A percentile compares a stretch with the other conserved stretches of the same genome.
Evolutionary conservation across 1,140 invertebrate species (phyloP).

Genomic region (Lepidurus packardi): DNA sequence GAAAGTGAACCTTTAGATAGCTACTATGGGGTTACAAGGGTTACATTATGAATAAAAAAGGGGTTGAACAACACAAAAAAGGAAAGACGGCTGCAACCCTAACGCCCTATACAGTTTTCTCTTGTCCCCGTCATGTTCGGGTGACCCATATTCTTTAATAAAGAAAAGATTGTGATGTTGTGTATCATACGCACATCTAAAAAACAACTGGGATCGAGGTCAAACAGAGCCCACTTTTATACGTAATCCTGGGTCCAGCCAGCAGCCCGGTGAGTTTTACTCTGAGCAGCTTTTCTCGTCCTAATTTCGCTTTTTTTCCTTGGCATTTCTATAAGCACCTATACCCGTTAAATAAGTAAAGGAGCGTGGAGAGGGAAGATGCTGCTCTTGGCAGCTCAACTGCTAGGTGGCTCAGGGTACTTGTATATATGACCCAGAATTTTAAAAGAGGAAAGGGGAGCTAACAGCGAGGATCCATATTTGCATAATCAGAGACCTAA

Average conservation of each 20-base stretch:
- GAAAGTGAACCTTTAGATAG: no score
- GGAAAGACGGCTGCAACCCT: no score
- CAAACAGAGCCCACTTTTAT: not conserved
- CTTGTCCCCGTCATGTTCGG: not conserved
- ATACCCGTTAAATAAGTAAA: not conserved
- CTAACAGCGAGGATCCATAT: not conserved
- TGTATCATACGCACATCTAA: not conserved
- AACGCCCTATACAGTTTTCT: not conserved
- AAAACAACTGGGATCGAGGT: not conserved
- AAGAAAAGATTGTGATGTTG: not conserved
- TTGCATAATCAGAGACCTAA: not conserved
- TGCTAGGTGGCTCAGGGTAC: not conserved
- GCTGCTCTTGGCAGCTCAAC: not conserved
- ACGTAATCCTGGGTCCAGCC: not conserved
- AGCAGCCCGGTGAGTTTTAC: not conserved
- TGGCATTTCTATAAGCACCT: not conserved
- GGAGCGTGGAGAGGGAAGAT: not conserved
- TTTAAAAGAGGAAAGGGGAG: not conserved
- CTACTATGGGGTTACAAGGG: no score
- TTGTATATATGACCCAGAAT: not conserved
- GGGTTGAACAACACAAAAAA: no score
- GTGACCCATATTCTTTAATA: not conserved
- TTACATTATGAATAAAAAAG: no score
- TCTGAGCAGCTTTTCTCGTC: not conserved
- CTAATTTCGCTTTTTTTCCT: constrained; percentile 9